Percentiles rank a stretch among this genome's conserved stretches.
Evolutionary conservation across 2,888 invertebrate genomes (phyloP).

Genomic region (Cosmorhoe ocellata): DNA sequence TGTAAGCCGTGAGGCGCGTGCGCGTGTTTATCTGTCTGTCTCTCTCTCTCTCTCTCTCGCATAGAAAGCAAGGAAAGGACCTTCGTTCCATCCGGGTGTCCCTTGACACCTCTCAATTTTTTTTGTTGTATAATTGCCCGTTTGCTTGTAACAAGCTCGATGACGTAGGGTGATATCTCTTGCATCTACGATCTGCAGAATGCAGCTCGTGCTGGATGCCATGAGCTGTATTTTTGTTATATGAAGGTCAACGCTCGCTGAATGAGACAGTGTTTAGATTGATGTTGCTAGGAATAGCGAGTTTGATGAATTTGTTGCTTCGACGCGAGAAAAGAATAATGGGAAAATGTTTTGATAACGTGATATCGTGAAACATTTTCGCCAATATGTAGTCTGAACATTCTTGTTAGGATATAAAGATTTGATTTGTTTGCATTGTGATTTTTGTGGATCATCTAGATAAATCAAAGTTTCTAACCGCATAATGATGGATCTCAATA

Average conservation of each 20-base stretch:
- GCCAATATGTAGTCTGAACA: constrained; percentile 6
- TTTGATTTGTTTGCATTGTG: neutral
- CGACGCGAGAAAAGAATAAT: constrained; percentile 24
- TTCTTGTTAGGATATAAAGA: neutral
- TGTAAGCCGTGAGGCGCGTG: too few species aligned
- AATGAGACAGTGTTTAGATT: constrained; percentile 42
- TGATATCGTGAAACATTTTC: constrained; percentile 5
- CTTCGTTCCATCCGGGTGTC: too few species aligned
- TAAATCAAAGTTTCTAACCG: too few species aligned
- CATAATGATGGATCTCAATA: too few species aligned
- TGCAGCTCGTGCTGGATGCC: constrained; percentile 59
- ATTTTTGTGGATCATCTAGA: neutral
- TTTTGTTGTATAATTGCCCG: constrained; percentile 9
- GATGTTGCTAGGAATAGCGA: constrained; percentile 28
- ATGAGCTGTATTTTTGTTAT: constrained; percentile 52
- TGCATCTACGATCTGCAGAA: constrained; percentile 49
- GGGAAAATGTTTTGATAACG: constrained; percentile 23
- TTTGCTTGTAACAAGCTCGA: constrained; percentile 36
- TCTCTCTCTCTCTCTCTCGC: too few species aligned
- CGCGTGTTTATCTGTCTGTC: too few species aligned
- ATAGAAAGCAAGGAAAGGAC: too few species aligned
- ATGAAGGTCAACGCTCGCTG: constrained; percentile 49
- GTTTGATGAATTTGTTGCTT: constrained; percentile 34
- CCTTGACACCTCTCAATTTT: too few species aligned
- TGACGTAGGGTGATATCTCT: constrained; percentile 48